Evolutionary conservation across 2,113 vertebrate genomes (phyloP).

Genomic region (Seriola aureovittata): DNA sequence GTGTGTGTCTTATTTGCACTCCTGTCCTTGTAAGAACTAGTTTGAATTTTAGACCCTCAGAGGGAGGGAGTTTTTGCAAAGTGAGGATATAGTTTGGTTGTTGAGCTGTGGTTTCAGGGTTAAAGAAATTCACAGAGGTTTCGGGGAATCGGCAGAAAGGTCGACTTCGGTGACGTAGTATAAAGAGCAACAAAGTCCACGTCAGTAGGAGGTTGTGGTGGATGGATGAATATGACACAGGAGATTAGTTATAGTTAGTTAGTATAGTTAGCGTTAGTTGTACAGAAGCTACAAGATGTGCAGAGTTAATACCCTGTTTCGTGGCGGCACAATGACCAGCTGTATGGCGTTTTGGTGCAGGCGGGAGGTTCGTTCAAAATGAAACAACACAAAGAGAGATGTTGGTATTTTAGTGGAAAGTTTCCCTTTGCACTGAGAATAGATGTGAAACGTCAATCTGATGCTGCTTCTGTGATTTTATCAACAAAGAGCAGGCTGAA

Average conservation of each 20-base stretch:
- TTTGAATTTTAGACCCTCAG: constrained; percentile 40
- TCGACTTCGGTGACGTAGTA: no score
- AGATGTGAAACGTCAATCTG: background rate
- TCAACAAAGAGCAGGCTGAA: background rate
- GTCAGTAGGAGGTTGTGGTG: no score
- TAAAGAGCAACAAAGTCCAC: no score
- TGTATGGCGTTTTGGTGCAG: background rate
- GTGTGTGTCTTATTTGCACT: constrained; percentile 13
- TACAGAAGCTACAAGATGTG: background rate
- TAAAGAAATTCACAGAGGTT: constrained; percentile 2
- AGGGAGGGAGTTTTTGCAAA: constrained; percentile 30
- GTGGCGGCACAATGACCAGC: background rate
- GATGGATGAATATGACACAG: no score
- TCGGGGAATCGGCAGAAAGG: background rate
- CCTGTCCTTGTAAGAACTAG: constrained; percentile 15
- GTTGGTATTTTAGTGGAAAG: background rate
- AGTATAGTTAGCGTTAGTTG: no score
- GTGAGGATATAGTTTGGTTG: constrained; percentile 16
- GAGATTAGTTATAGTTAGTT: no score
- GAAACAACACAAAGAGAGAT: background rate
- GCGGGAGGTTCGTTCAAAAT: background rate
- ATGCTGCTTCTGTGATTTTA: background rate
- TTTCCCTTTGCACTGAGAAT: no score
- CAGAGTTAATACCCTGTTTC: background rate
- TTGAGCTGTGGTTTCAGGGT: constrained; percentile 12